Evolutionary conservation across 2,797 vertebrate genomes (phyloP).

Genomic region (Aeoliscus strigatus): DNA sequence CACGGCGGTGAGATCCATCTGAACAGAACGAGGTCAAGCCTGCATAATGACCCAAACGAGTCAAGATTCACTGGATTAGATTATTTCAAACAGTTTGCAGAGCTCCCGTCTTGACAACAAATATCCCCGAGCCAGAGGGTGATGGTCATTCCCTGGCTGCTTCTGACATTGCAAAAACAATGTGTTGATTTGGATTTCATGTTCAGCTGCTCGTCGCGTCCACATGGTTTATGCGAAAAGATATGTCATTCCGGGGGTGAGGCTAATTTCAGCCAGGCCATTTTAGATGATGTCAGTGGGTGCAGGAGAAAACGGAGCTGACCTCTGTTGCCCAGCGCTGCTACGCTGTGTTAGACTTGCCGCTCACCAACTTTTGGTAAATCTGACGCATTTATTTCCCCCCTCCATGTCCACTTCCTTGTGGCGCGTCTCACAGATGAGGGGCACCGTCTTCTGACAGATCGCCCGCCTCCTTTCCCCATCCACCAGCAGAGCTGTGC

Average conservation of each 20-base stretch:
- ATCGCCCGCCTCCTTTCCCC: constrained; percentile 38
- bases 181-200: constrained; percentile 77
- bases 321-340: constrained; percentile 60
- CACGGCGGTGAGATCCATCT: constrained; percentile 57
- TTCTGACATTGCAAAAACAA: constrained; percentile 74
- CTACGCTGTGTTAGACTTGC: constrained; percentile 58
- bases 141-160: constrained; percentile 70
- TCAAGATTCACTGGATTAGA: constrained; percentile 71
- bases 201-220: constrained; percentile 66
- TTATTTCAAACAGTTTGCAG: constrained; percentile 69
- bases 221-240: constrained; percentile 55
- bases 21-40: constrained; percentile 76
- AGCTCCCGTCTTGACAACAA: constrained; percentile 70
- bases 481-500: constrained; percentile 32
- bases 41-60: constrained; percentile 74
- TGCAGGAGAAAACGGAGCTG: constrained; percentile 62
- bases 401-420: constrained; percentile 59
- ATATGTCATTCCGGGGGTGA: constrained; percentile 73
- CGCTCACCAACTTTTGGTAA: constrained; percentile 59
- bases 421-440: constrained; percentile 34
- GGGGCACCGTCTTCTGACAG: constrained; percentile 55
- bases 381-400: constrained; percentile 57
- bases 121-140: constrained; percentile 73
- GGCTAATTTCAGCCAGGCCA: constrained; percentile 70
- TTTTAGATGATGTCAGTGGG: constrained; percentile 64